Conservation (phyloP, 2,113 vertebrate genomes). For the Bucco capensis region DNA sequence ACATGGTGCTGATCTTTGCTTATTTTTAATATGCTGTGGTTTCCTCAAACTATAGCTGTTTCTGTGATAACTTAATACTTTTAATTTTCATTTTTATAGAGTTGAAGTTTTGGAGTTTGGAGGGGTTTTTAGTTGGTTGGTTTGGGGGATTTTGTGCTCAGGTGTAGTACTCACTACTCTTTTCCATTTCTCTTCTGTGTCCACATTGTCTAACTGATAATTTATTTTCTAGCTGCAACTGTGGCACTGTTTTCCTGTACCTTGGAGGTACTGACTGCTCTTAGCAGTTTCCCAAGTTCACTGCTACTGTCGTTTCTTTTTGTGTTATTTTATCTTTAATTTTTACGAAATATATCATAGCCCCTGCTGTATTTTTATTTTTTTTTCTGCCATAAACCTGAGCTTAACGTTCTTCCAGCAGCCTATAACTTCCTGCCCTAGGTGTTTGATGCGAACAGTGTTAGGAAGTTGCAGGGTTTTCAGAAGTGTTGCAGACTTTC, state of each 20-base stretch:
- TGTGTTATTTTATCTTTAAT: not conserved
- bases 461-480: not conserved
- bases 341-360: not conserved
- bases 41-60: not conserved
- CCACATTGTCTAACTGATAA: not conserved
- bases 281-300: not conserved
- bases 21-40: not conserved
- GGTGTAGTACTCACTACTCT: fast-evolving
- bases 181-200: fast-evolving
- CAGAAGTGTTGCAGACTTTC: not conserved
- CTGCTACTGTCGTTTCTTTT: not conserved
- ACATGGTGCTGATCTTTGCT: not conserved
- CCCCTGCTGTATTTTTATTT: not conserved
- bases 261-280: not conserved
- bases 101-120: too few relatives aligned
- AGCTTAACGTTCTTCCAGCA: not conserved
- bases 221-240: not conserved
- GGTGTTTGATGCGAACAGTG: fast-evolving
- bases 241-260: not conserved
- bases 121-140: too few relatives aligned
- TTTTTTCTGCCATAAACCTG: not conserved
- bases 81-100: not conserved
- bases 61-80: not conserved
- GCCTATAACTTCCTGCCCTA: fast-evolving
- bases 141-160: not conserved